Evolutionary conservation across 1,140 invertebrate species (phyloP).

Genomic region (Conus betulinus): DNA sequence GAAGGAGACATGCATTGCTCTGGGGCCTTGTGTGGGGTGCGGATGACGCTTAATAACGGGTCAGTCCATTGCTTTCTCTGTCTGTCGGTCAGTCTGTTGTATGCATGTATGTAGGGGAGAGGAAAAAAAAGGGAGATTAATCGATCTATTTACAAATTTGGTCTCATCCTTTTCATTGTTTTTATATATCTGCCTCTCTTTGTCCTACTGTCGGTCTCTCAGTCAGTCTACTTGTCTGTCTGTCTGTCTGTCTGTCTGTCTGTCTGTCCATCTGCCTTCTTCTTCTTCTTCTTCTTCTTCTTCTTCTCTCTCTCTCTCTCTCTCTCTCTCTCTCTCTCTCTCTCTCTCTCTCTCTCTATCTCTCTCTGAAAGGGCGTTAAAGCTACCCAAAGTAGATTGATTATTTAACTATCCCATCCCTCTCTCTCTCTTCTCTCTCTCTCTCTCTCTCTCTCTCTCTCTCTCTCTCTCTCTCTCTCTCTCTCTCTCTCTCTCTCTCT

Average conservation of each 20-base stretch:
- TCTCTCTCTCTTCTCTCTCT: too few species aligned
- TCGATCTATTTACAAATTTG: background rate
- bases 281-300: too few species aligned
- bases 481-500: too few species aligned
- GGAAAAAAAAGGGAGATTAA: too few species aligned
- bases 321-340: constrained; percentile 6
- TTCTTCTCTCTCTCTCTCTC: background rate
- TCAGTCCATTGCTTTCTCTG: background rate
- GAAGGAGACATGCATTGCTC: too few species aligned
- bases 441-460: too few species aligned
- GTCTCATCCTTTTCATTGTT: background rate
- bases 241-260: background rate
- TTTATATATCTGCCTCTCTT: background rate
- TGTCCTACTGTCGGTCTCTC: background rate
- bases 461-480: too few species aligned
- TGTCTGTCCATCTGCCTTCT: background rate
- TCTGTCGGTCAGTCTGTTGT: background rate
- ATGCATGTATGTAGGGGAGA: background rate
- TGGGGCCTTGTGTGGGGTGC: too few species aligned
- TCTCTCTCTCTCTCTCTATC: background rate
- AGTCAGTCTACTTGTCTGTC: background rate
- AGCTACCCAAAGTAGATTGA: too few species aligned
- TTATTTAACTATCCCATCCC: too few species aligned
- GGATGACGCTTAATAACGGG: too few species aligned
- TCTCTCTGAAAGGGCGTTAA: too few species aligned